Conservation (phyloP, 2,797 vertebrate species). For the Cheirogaleus major region DNA sequence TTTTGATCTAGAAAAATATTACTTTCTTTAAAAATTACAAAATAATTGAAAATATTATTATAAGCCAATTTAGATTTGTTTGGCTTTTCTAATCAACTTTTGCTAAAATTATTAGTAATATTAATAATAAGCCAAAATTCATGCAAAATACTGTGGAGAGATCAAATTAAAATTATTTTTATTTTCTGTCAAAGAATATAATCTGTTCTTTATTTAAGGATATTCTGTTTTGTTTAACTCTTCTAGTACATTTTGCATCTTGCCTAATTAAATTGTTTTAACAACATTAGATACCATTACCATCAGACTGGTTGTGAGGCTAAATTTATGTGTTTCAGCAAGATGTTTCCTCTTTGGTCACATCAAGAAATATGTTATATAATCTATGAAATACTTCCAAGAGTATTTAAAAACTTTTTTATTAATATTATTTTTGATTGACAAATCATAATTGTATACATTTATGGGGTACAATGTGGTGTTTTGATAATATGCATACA, state of each 20-base stretch:
- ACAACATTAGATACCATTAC: not conserved
- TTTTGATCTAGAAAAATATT: not conserved
- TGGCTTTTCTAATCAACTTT: not conserved
- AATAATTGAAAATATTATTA: not conserved
- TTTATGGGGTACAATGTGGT: not conserved
- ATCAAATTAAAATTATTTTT: slow-evolving; percentile 42
- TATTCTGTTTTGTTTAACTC: slow-evolving; percentile 36
- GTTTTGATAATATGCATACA: not conserved
- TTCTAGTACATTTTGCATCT: not conserved
- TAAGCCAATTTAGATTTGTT: not conserved
- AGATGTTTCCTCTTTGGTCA: not conserved
- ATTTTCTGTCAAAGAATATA: not conserved
- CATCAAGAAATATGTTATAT: not conserved
- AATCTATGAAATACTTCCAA: slow-evolving; percentile 23
- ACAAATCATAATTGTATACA: not conserved
- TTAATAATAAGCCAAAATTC: slow-evolving; percentile 1
- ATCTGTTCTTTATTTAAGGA: not conserved
- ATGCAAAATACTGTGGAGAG: not conserved
- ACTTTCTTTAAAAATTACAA: not conserved
- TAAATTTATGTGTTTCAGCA: slow-evolving; percentile 29
- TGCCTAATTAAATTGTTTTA: slow-evolving; percentile 28
- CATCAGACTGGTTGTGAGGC: not conserved
- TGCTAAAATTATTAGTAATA: slow-evolving; percentile 12
- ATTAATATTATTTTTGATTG: not conserved
- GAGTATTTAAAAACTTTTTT: not conserved